These are phyloP conservation scores for Lampris megalopsis DNA, from an alignment of 2,113 vertebrate species.

Conservation along the genomic window DNA sequence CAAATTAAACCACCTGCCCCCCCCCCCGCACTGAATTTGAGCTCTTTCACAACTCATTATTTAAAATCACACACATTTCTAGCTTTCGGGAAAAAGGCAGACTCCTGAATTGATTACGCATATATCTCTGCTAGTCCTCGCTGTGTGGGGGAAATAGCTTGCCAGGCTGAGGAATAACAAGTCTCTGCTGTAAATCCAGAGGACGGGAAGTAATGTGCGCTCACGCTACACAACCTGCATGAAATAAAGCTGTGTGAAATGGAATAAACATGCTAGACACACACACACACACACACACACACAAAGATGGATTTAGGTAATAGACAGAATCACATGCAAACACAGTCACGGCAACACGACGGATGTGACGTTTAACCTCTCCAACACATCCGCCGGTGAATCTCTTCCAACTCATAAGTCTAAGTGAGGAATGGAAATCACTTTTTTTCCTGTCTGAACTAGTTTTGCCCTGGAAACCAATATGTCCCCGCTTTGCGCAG, in stretches of 20 bases:
- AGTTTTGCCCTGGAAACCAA: constrained; percentile 45
- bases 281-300: constrained; percentile 35
- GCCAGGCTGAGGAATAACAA: constrained; percentile 30
- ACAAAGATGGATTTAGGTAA: not conserved
- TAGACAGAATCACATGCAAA: not conserved
- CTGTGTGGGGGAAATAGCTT: constrained; percentile 33
- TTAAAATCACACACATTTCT: not conserved
- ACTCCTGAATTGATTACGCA: constrained; percentile 21
- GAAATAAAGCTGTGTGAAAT: constrained; percentile 8
- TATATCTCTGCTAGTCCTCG: constrained; percentile 36
- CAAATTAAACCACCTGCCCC: constrained; percentile 28
- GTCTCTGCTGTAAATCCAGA: constrained; percentile 32
- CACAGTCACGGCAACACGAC: constrained; percentile 10
- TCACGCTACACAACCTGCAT: constrained; percentile 9
- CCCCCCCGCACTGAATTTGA: constrained; percentile 30
- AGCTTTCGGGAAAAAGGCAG: constrained; percentile 56
- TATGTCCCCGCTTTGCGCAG: constrained; percentile 39
- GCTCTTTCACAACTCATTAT: constrained; percentile 23
- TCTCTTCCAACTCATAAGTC: constrained; percentile 1
- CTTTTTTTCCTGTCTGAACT: constrained; percentile 33
- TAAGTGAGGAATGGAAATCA: constrained; percentile 54
- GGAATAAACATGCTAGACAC: constrained; percentile 5
- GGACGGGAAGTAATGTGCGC: constrained; percentile 23
- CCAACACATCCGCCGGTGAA: not conserved
- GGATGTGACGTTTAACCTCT: constrained; percentile 39